Base-by-base conservation (phyloP, 2,113 vertebrate genomes). In the Nanorana parkeri region DNA sequence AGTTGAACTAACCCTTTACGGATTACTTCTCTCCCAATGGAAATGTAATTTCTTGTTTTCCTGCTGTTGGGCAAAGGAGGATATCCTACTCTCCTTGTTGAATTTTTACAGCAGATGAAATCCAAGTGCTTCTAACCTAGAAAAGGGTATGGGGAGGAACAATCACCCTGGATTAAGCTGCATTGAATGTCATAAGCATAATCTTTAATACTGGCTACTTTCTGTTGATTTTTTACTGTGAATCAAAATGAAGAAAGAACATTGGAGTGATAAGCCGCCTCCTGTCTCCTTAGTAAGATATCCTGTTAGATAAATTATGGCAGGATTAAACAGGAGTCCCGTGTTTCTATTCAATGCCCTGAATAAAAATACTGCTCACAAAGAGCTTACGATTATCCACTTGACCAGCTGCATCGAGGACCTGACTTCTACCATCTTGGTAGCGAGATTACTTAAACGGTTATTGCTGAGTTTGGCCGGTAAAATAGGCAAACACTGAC, bases 381-480 rank as follows among this genome's bases (percentile, higher is more conserved):
- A 41, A 51, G 19, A 58, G 51, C n/a, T 17, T 60, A 21, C 16
- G 26, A 79, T 79, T 58, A 79, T 68, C 65, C 65, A 51, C 78
- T 61, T 80, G 29, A 69, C 55, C 55, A 41, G 32, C 54, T 69
- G 67, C 78, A 61, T 67, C 67, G 17, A 20, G 66, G 3, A 55
- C 21, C 78, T 61, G 78, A 16, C 20, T 56, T 47, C 55, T 71
- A 67, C 78, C 78, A 80, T 80, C 78, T 80, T 80, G 52, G 55
- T 69, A 47, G 67, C 21, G 32, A 60, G 52, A 61, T 80, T 80
- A 29, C 32, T 69, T 80, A 80, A 80, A 80, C 28, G 78, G 67
- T 71, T 69, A 52, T 47, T 58, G 52, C 78, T 80, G 67, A 68
- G 66, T 67, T 80, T 80, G 78, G 66, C 67, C n/a, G 16, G n/a